Base-by-base conservation (phyloP, 64 coral and sea anemone species). In the Cladopsammia gracilis region DNA sequence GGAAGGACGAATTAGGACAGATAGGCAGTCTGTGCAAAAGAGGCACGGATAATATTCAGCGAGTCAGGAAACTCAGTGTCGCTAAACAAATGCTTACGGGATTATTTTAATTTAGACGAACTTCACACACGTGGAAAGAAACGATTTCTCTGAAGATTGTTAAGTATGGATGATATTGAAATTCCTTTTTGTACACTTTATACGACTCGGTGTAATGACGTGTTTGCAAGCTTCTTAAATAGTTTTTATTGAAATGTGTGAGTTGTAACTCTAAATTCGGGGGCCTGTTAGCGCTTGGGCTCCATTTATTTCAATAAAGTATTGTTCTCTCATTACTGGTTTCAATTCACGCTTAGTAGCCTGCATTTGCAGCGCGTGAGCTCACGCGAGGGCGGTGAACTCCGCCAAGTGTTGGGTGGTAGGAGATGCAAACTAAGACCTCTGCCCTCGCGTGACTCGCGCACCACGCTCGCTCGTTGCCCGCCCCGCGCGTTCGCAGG, bases 11-110 rank as follows among this genome's bases (percentile, higher is more conserved):
- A 13, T 90, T 94, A 13, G 95, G 87, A 26, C 87, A 94, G 23
- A 73, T 97, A 84, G 93, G 95, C 45, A 94, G 49, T 60, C 53
- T 97, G 53, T 97, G 95, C 12, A 86, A 90, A 49, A 47, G 88
- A 25, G 95, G 95, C 9, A 97, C 95, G 8, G 95, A 97, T 20
- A 97, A 97, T 73, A 91, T 97, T 66, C 95, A 94, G 48, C 45
- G 82, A 42, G 88, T 97, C 24, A 84, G 95, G 19, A 94, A 91
- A 81, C 92, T 97, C 7, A 90, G 92, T 60, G 73, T 94, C 2
- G 91, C 64, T 19, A 84, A 94, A 22, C 95, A 97, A 69, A 62
- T 97, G 25, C 42, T 89, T 5, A 80, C 92, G 19, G 95, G 95
- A 24, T 70, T 97, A 8, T 97, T 97, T 94, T 96, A 70, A 59